These are phyloP conservation scores for Eulemur macaco DNA, from an alignment of 2,113 vertebrate species.

Conservation along the genomic window DNA sequence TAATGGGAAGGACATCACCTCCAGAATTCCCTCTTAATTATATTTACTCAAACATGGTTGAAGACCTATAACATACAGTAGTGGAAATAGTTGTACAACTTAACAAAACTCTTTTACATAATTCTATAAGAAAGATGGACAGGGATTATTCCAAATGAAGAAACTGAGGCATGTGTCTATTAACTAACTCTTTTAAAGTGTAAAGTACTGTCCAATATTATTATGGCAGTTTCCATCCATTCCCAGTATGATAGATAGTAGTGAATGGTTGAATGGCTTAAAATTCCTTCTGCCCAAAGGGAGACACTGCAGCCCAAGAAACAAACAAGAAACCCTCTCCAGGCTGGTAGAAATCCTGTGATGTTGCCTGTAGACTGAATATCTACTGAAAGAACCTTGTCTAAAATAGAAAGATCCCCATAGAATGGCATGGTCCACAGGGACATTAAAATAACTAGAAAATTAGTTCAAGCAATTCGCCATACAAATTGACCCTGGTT, in stretches of 20 bases:
- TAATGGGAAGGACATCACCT: not conserved
- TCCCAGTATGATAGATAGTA: not conserved
- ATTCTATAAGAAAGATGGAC: not conserved
- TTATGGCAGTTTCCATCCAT: not conserved
- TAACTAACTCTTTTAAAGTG: not conserved
- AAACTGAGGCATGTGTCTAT: not conserved
- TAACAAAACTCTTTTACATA: not conserved
- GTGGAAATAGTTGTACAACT: not conserved
- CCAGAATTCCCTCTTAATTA: not conserved
- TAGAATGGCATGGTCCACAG: not conserved
- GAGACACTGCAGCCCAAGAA: not conserved
- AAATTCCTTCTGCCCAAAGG: not conserved
- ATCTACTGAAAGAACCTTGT: not conserved
- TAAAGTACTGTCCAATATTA: not conserved
- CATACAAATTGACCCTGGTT: not conserved
- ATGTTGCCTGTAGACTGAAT: not conserved
- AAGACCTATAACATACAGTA: not conserved
- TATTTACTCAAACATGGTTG: not conserved
- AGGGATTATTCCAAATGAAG: not conserved
- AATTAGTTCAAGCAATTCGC: not conserved
- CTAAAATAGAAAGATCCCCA: not conserved
- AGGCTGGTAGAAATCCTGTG: not conserved
- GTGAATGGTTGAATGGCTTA: not conserved
- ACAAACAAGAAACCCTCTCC: not conserved
- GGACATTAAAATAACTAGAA: not conserved